Percentiles rank a stretch among this genome's conserved stretches.
phyloP scores from a whole-genome alignment of 2,113 vertebrate genomes.

The Neogobius melanostomus region DNA sequence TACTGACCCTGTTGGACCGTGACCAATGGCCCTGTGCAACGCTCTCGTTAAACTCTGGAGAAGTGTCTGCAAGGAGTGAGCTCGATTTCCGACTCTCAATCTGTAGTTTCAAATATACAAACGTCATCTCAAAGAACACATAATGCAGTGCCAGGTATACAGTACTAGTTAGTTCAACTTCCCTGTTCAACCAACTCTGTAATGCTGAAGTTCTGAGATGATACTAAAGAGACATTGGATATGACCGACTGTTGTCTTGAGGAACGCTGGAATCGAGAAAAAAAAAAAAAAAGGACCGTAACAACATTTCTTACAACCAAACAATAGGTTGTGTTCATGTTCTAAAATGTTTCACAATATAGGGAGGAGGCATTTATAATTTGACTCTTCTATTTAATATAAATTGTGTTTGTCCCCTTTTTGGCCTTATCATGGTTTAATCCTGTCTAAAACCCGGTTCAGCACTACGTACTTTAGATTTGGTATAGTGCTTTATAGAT shows the following conservation, averaged over 20 bases:
- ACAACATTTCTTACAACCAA: too few relatives aligned
- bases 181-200: constrained; percentile 75
- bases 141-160: too few relatives aligned
- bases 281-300: not conserved
- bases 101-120: constrained; percentile 47
- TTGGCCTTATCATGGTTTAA: too few relatives aligned
- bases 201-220: constrained; percentile 69
- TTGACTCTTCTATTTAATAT: too few relatives aligned
- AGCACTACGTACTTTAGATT: too few relatives aligned
- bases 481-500: too few relatives aligned
- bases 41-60: constrained; percentile 29
- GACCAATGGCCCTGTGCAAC: constrained; percentile 33
- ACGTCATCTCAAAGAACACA: not conserved
- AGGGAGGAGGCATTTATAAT: too few relatives aligned
- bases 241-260: constrained; percentile 26
- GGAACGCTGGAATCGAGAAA: constrained; percentile 53
- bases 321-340: too few relatives aligned
- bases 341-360: too few relatives aligned
- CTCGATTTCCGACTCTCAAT: constrained; percentile 53
- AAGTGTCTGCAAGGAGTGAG: constrained; percentile 7
- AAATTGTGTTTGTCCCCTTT: too few relatives aligned
- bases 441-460: too few relatives aligned
- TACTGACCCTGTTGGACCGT: constrained; percentile 61
- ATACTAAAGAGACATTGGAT: constrained; percentile 22
- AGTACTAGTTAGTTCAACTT: constrained; percentile 44